These are phyloP conservation scores for Netelia melanura DNA, from an alignment of 2,888 invertebrate species.

Conservation along the genomic window DNA sequence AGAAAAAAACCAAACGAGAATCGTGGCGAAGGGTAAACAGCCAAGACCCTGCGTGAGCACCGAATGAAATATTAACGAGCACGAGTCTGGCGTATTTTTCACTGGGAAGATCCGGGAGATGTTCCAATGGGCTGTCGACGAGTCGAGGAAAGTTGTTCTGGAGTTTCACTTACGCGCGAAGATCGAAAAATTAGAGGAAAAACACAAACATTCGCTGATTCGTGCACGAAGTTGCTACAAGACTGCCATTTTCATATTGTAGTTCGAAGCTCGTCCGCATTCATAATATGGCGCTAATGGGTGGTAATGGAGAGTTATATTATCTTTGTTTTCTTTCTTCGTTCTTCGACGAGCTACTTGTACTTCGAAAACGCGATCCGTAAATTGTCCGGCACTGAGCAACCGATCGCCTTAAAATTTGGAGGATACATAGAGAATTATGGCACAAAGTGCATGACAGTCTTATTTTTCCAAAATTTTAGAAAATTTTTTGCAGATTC, in stretches of 20 bases:
- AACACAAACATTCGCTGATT: no score
- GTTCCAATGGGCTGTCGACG: conserved; percentile 12
- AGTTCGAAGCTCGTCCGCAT: conserved; percentile 51
- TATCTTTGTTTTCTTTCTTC: conserved; percentile 18
- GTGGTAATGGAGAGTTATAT: conserved; percentile 62
- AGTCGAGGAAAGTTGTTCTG: conserved; percentile 16
- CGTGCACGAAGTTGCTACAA: no score
- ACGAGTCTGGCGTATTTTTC: conserved; percentile 67
- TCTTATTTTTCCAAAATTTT: no score
- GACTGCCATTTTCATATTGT: no score
- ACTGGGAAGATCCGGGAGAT: conserved; percentile 55
- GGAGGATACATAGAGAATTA: no score
- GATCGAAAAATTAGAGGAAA: not conserved
- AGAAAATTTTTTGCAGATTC: no score
- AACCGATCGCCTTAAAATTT: no score
- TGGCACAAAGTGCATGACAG: no score
- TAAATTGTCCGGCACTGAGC: no score
- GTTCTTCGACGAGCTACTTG: no score
- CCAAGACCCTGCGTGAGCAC: conserved; percentile 51
- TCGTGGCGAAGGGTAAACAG: conserved; percentile 47
- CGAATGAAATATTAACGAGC: conserved; percentile 69
- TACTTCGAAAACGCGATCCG: no score
- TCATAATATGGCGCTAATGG: conserved; percentile 61
- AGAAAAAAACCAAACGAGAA: conserved; percentile 14
- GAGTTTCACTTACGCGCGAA: conserved; percentile 17